Conservation (phyloP, 2,797 vertebrate genomes). For the Netta rufina region DNA sequence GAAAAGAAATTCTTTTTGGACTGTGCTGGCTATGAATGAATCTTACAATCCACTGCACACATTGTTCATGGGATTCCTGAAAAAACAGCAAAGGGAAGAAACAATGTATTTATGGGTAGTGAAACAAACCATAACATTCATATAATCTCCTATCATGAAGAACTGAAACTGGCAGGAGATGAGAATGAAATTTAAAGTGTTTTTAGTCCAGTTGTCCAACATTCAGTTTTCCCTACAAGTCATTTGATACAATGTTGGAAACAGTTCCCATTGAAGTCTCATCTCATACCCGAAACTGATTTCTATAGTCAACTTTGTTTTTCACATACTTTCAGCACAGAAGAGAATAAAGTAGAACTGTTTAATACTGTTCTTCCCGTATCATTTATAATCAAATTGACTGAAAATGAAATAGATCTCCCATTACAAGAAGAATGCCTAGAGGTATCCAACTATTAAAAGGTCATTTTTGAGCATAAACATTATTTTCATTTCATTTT, state of each 20-base stretch:
- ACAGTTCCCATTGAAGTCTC: background rate
- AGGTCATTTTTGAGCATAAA: background rate
- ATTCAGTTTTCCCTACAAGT: background rate
- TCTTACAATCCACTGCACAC: conserved; percentile 96
- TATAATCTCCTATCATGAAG: background rate
- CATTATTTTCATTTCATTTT: background rate
- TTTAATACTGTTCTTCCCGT: background rate
- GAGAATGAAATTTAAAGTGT: background rate
- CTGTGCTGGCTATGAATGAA: conserved; percentile 97
- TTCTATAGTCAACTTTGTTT: background rate
- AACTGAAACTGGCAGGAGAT: background rate
- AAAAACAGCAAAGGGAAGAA: conserved; percentile 6
- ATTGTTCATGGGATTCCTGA: conserved; percentile 97
- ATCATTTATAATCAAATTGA: background rate
- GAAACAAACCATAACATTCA: background rate
- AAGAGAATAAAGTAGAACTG: background rate
- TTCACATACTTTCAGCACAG: background rate
- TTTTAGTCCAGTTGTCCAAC: background rate
- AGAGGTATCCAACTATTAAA: background rate
- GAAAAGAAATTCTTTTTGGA: conserved; percentile 97
- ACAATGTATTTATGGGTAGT: background rate
- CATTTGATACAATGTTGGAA: background rate
- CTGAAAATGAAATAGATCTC: background rate
- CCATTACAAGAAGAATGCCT: background rate
- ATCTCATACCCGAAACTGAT: background rate